Conservation (phyloP, 1,140 invertebrate species). For the Drosophila serrata region DNA sequence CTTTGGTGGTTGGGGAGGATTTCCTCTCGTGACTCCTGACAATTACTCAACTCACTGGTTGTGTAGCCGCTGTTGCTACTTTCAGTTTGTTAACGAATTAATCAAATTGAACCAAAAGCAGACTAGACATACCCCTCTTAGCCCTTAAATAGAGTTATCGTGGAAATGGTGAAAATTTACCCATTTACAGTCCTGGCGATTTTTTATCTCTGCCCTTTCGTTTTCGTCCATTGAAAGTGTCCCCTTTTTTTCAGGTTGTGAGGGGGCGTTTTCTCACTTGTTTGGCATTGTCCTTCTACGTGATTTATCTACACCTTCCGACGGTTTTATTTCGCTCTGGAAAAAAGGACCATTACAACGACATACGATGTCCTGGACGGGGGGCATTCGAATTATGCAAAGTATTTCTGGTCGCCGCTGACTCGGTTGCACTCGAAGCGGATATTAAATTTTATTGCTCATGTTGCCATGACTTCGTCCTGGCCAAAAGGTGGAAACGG, state of each 20-base stretch:
- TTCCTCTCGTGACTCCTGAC: slow-evolving; percentile 70
- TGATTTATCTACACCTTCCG: slow-evolving; percentile 79
- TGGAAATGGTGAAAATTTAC: slow-evolving; percentile 55
- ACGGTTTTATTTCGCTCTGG: slow-evolving; percentile 61
- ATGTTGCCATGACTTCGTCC: slow-evolving; percentile 70
- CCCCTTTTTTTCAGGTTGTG: slow-evolving; percentile 19
- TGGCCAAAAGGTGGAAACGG: slow-evolving; percentile 1
- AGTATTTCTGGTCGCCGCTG: slow-evolving; percentile 58
- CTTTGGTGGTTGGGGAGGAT: slow-evolving; percentile 11
- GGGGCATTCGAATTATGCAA: slow-evolving; percentile 66
- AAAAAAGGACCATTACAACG: slow-evolving; percentile 5
- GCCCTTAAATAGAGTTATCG: slow-evolving; percentile 71
- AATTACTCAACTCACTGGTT: slow-evolving; percentile 67
- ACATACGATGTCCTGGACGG: slow-evolving; percentile 20
- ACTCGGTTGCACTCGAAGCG: slow-evolving; percentile 64
- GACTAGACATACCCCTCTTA: slow-evolving; percentile 13
- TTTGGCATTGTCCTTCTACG: slow-evolving; percentile 50
- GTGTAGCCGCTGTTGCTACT: slow-evolving; percentile 70
- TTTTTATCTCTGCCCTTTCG: slow-evolving; percentile 65
- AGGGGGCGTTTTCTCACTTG: slow-evolving; percentile 77
- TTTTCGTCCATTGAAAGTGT: slow-evolving; percentile 57
- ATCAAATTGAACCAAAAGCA: slow-evolving; percentile 76
- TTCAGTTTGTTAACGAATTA: slow-evolving; percentile 84
- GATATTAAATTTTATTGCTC: slow-evolving; percentile 83
- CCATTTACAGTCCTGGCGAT: slow-evolving; percentile 49